These are phyloP conservation scores for Ictalurus punctatus DNA, from an alignment of 2,113 vertebrate species.

Conservation along the genomic window DNA sequence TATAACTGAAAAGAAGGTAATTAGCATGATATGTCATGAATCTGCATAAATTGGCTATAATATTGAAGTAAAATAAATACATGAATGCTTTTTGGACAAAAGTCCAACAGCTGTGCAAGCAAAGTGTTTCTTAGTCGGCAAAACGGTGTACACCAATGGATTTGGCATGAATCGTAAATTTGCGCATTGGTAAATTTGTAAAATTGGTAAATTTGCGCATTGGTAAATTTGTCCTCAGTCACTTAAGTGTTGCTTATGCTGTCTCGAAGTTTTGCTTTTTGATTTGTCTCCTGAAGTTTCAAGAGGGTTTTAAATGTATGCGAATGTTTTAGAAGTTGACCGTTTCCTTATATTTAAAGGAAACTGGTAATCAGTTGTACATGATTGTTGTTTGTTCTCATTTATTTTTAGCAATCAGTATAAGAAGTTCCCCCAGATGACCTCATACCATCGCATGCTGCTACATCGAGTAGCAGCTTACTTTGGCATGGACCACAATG, in stretches of 20 bases:
- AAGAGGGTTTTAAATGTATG: background rate
- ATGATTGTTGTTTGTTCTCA: background rate
- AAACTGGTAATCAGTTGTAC: background rate
- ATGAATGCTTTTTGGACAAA: background rate
- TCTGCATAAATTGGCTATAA: background rate
- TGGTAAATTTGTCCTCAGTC: too few species aligned
- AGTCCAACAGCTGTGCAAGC: background rate
- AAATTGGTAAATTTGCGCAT: too few species aligned
- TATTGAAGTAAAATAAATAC: background rate
- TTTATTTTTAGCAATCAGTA: conserved; percentile 87
- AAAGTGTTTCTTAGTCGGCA: background rate
- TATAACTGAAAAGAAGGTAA: background rate
- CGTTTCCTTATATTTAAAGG: background rate
- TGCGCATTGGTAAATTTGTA: too few species aligned
- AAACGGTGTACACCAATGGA: background rate
- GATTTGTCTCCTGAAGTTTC: background rate
- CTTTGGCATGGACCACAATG: conserved; percentile 99
- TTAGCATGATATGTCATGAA: background rate
- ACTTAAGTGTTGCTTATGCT: background rate
- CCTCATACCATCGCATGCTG: conserved; percentile 98
- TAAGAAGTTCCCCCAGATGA: conserved; percentile 99
- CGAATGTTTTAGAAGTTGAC: background rate
- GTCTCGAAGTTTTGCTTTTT: background rate
- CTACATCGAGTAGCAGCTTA: conserved; percentile 98
- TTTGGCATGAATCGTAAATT: background rate